Conservation (phyloP, 2,888 invertebrate genomes). For the Temnothorax unifasciatus region DNA sequence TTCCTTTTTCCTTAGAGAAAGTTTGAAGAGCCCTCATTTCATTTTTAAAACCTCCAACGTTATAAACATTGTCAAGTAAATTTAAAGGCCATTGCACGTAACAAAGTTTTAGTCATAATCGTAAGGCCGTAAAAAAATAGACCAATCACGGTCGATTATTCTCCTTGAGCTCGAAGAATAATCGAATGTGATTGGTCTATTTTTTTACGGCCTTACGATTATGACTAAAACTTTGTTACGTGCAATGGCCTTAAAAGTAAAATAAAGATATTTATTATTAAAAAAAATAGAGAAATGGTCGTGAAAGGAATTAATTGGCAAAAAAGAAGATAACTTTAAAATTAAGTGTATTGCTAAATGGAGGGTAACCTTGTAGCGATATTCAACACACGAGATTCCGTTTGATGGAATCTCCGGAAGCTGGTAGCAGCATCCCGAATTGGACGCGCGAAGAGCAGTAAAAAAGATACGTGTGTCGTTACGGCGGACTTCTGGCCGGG, state of each 20-base stretch:
- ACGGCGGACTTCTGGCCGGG: slow-evolving; percentile 48
- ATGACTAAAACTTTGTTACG: too few species aligned
- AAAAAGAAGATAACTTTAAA: background rate
- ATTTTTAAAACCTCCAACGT: background rate
- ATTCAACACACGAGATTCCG: slow-evolving; percentile 30
- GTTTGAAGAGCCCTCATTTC: background rate
- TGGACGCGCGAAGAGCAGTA: slow-evolving; percentile 37
- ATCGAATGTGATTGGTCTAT: too few species aligned
- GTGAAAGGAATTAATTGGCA: background rate
- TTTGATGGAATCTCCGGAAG: slow-evolving; percentile 32
- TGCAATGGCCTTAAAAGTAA: too few species aligned
- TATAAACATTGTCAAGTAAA: background rate
- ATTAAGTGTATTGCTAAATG: background rate
- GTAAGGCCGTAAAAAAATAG: too few species aligned
- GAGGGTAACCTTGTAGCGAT: background rate
- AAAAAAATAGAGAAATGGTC: background rate
- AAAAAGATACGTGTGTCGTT: slow-evolving; percentile 70
- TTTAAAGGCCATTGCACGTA: too few species aligned
- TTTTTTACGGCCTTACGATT: too few species aligned
- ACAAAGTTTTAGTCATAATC: too few species aligned
- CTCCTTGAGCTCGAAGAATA: too few species aligned
- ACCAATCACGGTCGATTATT: too few species aligned
- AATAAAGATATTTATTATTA: background rate
- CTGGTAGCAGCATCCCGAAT: slow-evolving; percentile 25
- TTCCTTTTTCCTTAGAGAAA: background rate